Evolutionary conservation across 2,113 vertebrate genomes (phyloP), one percentile per base, ranked within the genome.

Genomic region (Ascaphus truei): DNA sequence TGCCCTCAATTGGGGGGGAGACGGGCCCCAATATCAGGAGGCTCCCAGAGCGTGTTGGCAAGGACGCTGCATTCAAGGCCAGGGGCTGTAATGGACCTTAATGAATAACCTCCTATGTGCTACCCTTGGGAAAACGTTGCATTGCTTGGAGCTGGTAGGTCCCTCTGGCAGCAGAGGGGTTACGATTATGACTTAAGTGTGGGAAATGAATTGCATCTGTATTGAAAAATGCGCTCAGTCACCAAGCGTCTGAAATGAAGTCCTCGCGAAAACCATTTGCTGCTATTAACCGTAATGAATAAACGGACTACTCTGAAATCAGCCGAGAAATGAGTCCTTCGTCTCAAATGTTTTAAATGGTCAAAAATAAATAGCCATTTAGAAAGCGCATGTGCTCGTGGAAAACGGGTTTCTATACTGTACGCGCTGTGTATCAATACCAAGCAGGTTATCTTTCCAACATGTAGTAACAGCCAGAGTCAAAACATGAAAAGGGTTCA

Each of bases 281-380:
- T 13, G 18, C 31, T 56, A 50, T 57, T 58, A 64, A 58, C 41
- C 18, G 18, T 31, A 50, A 23, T 66, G 18, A 65, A 65, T 65
- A 72, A 65, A 41, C 22, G 8, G 34, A 16, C 51, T 15, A 15
- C 37, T 22, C n/a, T 45, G 36, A 34, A 43, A 34, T 68, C 27
- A 58, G 20, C 27, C 12, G 18, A 68, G 64, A 41, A 47, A 68
- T 68, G 53, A 31, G 9, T 58, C 5, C 15, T 52, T 27, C 50
- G 3, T 3, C 25, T n/a, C 29, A 66, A 55, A 55, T 43, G 36
- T 66, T 41, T 52, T 29, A 43, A 56, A 55, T 30, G 25, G 34
- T 53, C n/a, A 22, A 56, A 60, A 66, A 7, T 57, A 23, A 48
- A 65, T 66, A 25, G 20, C 20, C 31, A 64, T 52, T 64, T 64